Conservation (phyloP, 2,113 vertebrate species). For the Pseudolaguvia tuberculata region DNA sequence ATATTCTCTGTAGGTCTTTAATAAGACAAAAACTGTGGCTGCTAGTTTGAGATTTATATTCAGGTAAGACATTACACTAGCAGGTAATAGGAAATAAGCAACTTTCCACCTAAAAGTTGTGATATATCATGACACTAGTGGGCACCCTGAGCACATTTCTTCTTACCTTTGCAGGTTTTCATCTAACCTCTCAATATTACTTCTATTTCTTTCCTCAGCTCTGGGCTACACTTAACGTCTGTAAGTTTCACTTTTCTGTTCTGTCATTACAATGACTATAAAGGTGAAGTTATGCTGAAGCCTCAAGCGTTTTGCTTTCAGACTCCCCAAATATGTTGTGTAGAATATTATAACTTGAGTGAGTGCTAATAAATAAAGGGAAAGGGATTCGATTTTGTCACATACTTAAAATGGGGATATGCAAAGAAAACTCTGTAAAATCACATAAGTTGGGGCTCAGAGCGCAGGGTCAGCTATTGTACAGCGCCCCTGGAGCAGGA, state of each 20-base stretch:
- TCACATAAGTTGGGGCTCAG: no score
- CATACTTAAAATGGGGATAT: no score
- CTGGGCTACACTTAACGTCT: not conserved
- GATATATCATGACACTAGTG: conserved; percentile 3
- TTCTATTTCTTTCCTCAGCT: not conserved
- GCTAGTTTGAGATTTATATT: not conserved
- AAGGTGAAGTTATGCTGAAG: not conserved
- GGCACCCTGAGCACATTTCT: not conserved
- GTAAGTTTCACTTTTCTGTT: not conserved
- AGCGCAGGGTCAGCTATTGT: no score
- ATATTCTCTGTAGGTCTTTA: no score
- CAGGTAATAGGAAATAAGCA: conserved; percentile 1
- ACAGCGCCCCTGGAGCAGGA: no score
- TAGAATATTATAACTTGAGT: no score
- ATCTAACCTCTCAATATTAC: not conserved
- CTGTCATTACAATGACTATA: conserved; percentile 9
- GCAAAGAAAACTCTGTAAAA: no score
- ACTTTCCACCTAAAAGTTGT: conserved; percentile 8
- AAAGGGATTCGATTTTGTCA: no score
- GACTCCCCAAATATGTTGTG: not conserved
- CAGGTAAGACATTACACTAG: not conserved
- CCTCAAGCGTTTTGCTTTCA: not conserved
- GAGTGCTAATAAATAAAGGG: no score
- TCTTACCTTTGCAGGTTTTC: not conserved
- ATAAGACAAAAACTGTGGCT: no score